Evolutionary conservation across 2,113 vertebrate genomes (phyloP), one percentile per base, ranked within the genome.

Genomic region (Seriola dumerili): DNA sequence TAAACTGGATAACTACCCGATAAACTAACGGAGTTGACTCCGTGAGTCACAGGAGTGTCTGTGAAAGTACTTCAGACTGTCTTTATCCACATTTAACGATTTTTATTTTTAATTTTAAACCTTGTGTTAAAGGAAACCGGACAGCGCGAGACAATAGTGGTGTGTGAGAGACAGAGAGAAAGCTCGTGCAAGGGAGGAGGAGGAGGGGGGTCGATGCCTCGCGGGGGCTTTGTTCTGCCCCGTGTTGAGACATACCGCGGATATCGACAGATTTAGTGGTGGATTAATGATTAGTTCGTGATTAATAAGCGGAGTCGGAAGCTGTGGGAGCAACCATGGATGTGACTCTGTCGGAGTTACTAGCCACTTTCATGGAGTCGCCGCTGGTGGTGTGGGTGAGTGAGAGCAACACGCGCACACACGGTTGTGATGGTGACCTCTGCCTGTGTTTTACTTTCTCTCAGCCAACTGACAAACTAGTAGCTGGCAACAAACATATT

Each of bases 371-470:
- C 78, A 90, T 94, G 91, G 91, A 94, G 83, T 91, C 93, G 0
- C 93, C 93, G 36, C 90, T 94, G 68, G 93, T 93, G 87, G 19
- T 81, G 67, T 94, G 93, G 93, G 93, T 94, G 50, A 91, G 93
- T 94, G 59, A 40, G 55, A 59, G 63, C 67, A 19, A 23, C 91
- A 70, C 65, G 34, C 70, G 46, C 69, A 13, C 71, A 59, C 65
- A 61, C 62, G 25, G 55, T 17, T 19, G 64, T 59, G 29, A 12
- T 4, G 34, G 12, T 17, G 57, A 21, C 50, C 25, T 23, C 8
- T 8, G 50, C 4, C 46, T 50, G 29, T 13, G 19, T 71, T 70
- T 69, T 75, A 57, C 54, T 57, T 19, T 3, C 3, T 58, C 8
- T 32, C 16, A 38, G 21, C 8, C 11, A 8, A 10, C 29, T 14